Conservation (phyloP, 2,888 invertebrate species). For the Cheilosia scutellata region DNA sequence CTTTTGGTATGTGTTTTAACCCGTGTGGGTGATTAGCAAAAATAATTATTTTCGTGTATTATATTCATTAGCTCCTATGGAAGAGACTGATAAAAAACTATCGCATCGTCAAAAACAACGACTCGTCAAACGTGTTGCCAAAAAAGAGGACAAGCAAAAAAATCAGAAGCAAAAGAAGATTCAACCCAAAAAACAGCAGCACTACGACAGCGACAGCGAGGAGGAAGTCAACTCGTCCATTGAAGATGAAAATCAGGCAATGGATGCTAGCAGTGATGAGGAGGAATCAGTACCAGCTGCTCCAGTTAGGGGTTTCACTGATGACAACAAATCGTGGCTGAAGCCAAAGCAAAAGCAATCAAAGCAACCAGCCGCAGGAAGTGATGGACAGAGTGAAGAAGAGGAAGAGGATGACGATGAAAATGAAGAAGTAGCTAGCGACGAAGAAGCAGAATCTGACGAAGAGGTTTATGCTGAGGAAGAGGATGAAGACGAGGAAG, state of each 20-base stretch:
- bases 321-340: constrained; percentile 90
- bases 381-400: constrained; percentile 78
- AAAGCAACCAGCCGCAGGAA: constrained; percentile 76
- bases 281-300: constrained; percentile 73
- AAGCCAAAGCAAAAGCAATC: constrained; percentile 85
- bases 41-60: constrained; percentile 18
- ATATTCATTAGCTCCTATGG: constrained; percentile 82
- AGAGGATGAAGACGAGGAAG: constrained; percentile 79
- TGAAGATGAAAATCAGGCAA: constrained; percentile 78
- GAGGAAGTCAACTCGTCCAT: constrained; percentile 77
- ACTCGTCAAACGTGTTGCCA: constrained; percentile 86
- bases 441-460: constrained; percentile 51
- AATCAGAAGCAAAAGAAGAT: constrained; percentile 78
- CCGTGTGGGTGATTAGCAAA: neutral
- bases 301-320: constrained; percentile 86
- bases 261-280: constrained; percentile 78
- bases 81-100: constrained; percentile 85
- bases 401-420: constrained; percentile 80
- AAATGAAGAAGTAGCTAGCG: constrained; percentile 75
- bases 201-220: constrained; percentile 81
- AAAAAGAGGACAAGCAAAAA: constrained; percentile 83
- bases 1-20: constrained; percentile 80
- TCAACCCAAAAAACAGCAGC: constrained; percentile 77
- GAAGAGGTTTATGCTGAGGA: constrained; percentile 72
- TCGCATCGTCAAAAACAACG: constrained; percentile 90